Percentiles rank a stretch among this genome's conserved stretches.
Evolutionary conservation across 2,888 invertebrate species (phyloP).

Genomic region (Clepsis dumicolana): DNA sequence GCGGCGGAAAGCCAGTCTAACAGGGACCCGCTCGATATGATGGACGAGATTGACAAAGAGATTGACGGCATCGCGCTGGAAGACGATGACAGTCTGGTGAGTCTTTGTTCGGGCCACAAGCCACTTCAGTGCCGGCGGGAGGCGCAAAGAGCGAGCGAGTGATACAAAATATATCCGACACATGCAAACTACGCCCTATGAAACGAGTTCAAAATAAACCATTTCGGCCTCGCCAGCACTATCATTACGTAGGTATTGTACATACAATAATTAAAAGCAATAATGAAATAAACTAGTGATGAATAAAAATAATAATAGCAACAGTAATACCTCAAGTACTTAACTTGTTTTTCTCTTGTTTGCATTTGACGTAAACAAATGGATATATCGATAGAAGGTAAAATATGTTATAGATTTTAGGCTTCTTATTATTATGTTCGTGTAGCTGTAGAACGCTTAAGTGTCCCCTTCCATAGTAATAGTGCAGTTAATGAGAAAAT

Average conservation of each 20-base stretch:
- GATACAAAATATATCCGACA: neutral
- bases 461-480: conserved; percentile 2
- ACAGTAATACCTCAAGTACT: neutral
- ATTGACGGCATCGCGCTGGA: conserved; percentile 93
- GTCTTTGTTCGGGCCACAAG: conserved; percentile 33
- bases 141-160: neutral
- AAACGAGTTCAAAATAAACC: neutral
- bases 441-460: conserved; percentile 30
- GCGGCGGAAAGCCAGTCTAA: conserved; percentile 47
- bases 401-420: neutral
- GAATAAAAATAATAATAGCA: neutral
- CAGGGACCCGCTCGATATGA: conserved; percentile 70
- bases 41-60: conserved; percentile 93
- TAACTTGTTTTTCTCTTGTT: conserved; percentile 25
- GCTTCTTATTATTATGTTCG: conserved; percentile 14
- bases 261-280: neutral
- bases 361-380: conserved; percentile 30
- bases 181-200: neutral
- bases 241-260: neutral
- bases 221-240: neutral
- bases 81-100: conserved; percentile 87
- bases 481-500: neutral
- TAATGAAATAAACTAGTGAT: neutral
- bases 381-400: conserved; percentile 40
- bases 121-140: neutral